Evolutionary conservation across 37 sponge, comb jelly and placozoan species (phyloP).

Genomic region (Ephydatia muelleri): DNA sequence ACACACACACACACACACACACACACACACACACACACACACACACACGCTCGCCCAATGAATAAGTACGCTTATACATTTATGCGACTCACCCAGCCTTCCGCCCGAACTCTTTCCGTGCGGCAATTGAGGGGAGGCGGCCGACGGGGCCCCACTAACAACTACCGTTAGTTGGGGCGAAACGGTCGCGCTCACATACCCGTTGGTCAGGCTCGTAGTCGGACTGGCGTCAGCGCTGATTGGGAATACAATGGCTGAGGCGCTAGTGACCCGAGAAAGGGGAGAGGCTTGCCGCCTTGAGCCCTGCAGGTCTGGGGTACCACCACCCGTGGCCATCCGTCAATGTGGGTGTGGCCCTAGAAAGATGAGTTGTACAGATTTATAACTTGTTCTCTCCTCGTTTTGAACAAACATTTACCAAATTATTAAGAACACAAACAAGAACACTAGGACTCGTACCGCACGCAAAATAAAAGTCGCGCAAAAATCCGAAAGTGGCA

Average conservation of each 20-base stretch:
- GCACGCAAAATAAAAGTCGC: no score
- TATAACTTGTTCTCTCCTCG: no score
- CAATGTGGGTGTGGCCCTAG: not conserved
- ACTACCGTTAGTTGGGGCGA: not conserved
- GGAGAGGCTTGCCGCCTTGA: not conserved
- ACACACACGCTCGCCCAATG: constrained; percentile 26
- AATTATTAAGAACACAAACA: no score
- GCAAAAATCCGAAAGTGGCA: no score
- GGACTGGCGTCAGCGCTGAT: not conserved
- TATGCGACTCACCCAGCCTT: not conserved
- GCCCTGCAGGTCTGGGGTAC: not conserved
- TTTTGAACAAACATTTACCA: no score
- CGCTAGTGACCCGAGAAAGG: not conserved
- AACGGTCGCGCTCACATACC: not conserved
- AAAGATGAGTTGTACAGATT: no score
- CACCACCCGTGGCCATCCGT: not conserved
- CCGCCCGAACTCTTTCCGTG: not conserved
- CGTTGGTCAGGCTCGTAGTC: not conserved
- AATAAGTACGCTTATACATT: constrained; percentile 1
- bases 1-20: constrained; percentile 8
- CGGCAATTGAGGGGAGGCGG: not conserved
- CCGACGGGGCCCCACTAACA: no score
- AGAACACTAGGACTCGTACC: no score
- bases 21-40: constrained; percentile 32
- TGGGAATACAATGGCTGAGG: not conserved